Base-by-base conservation (phyloP, 2,888 invertebrate genomes). In the Chrysolina oricalcia region DNA sequence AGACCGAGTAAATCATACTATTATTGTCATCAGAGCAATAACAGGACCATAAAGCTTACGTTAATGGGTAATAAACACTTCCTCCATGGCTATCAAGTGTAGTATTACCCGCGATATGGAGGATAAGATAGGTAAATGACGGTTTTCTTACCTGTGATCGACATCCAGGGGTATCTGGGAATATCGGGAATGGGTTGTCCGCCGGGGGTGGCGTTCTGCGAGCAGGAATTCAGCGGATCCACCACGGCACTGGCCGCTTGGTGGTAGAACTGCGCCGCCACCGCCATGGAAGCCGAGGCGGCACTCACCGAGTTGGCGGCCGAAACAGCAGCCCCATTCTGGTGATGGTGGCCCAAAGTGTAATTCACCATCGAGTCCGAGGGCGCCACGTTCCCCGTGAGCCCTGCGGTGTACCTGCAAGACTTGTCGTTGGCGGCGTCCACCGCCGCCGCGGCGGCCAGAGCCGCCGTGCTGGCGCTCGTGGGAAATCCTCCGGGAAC, bases 141-240 rank as follows among this genome's bases (percentile, higher is more conserved):
- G 35, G 35, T 35, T 35, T 8, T 56, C 63, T 94, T 92, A 97
- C 97, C 97, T 92, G 97, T 97, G 90, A 97, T 96, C 87, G 97
- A 96, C 97, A 97, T 97, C 97, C 97, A 97, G 66, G 97, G 97
- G 89, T 97, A 97, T 87, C 97, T 93, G 73, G 97, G 97, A 88
- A 97, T 95, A 90, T 97, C 97, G 67, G 96, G 96, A 87, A 97
- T 94, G 74, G 96, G 95, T 89, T 96, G 96, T 78, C 95, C 95
- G 77, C 95, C 93, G 74, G 93, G 91, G 76, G 91, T 91, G 64
- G 91, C 90, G 65, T 91, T 90, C 83, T 94, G 92, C 77, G 93
- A 92, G 91, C 96, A 97, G 72, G 93, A 93, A 83, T 94, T 94
- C 78, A 96, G 92, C 86, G 96, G 94, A 86, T 96, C 96, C 85